Evolutionary conservation across 2,113 vertebrate species (phyloP).

Genomic region (Myxocyprinus asiaticus): DNA sequence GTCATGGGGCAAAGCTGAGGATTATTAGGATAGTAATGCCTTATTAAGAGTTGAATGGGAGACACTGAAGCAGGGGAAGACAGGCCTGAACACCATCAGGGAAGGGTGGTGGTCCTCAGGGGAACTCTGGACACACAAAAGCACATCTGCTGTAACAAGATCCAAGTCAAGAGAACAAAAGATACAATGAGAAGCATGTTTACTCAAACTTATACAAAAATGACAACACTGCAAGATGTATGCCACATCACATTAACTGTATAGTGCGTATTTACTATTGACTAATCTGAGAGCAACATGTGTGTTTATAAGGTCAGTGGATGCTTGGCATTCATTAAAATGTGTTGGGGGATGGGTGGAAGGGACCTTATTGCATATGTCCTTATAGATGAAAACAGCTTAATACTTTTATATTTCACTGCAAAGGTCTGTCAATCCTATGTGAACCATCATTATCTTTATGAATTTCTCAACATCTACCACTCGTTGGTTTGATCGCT

Average conservation of each 20-base stretch:
- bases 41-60: conserved; percentile 24
- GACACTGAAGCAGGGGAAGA: background rate
- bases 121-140: conserved; percentile 37
- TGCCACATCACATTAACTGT: background rate
- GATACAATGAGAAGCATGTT: conserved; percentile 15
- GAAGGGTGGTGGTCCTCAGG: conserved; percentile 34
- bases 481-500: no score
- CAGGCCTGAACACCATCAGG: background rate
- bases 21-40: background rate
- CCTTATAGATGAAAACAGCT: background rate
- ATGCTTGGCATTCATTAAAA: conserved; percentile 18
- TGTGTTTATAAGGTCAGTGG: conserved; percentile 17
- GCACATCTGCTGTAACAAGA: conserved; percentile 46
- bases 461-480: no score
- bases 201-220: background rate
- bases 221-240: background rate
- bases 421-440: no score
- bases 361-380: background rate
- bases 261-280: no score
- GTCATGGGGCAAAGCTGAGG: conserved; percentile 24
- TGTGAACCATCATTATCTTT: no score
- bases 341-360: conserved; percentile 19
- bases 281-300: background rate
- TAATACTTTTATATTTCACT: no score
- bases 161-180: conserved; percentile 17